A percentile compares a stretch with the other conserved stretches of the same genome.
Evolutionary conservation across 2,113 vertebrate species (phyloP).

Genomic region (Petaurus breviceps): DNA sequence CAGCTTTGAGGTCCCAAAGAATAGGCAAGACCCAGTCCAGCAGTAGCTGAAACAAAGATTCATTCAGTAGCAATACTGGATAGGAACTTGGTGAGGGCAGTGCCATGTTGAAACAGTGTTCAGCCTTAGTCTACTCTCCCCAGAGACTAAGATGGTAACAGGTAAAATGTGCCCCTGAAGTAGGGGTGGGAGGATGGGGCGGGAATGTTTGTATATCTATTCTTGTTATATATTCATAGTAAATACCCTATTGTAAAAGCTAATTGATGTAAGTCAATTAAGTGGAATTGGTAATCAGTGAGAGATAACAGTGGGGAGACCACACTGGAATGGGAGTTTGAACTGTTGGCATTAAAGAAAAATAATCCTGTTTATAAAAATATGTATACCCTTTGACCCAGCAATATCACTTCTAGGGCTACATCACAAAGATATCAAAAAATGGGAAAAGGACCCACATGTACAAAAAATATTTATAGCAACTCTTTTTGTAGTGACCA

Average conservation of each 20-base stretch:
- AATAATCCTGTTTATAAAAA: not conserved
- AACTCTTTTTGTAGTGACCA: too few relatives aligned
- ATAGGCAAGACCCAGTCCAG: not conserved
- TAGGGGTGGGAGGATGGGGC: not conserved
- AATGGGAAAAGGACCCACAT: too few relatives aligned
- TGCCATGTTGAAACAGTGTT: not conserved
- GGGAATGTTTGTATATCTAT: not conserved
- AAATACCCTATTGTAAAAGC: not conserved
- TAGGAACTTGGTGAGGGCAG: not conserved
- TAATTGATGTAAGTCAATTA: not conserved
- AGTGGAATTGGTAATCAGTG: not conserved
- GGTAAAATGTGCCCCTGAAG: too few relatives aligned
- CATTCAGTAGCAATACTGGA: not conserved
- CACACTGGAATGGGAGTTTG: not conserved
- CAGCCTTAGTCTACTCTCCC: not conserved
- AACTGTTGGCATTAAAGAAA: not conserved
- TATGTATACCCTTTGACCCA: too few relatives aligned
- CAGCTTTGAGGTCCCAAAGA: not conserved
- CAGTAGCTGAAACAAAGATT: not conserved
- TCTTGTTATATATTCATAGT: not conserved
- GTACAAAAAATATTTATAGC: too few relatives aligned
- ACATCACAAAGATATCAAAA: too few relatives aligned
- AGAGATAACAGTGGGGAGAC: not conserved
- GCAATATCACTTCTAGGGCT: too few relatives aligned
- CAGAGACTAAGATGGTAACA: not conserved